Percentiles rank a stretch among this genome's conserved stretches.
These are phyloP conservation scores for Calidris pugnax DNA, from an alignment of 2,113 vertebrate genomes.

Conservation along the genomic window DNA sequence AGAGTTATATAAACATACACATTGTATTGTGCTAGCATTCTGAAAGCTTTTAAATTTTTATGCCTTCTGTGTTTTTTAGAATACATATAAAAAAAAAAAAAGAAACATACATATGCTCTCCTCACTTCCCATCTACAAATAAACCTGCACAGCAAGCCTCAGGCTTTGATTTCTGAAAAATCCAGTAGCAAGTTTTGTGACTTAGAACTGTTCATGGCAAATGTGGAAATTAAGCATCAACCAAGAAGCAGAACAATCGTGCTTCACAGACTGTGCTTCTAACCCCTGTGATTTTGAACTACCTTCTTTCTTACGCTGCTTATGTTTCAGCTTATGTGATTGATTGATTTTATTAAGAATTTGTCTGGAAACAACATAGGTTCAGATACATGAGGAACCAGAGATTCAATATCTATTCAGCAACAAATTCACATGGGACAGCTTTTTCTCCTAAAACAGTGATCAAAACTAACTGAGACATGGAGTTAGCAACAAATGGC, in stretches of 20 bases:
- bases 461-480: not conserved
- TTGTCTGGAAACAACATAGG: not conserved
- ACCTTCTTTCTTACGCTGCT: not conserved
- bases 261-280: not conserved
- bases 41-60: not conserved
- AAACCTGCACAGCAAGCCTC: not conserved
- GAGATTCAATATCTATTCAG: not conserved
- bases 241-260: not conserved
- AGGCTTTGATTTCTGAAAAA: not conserved
- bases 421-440: not conserved
- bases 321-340: not conserved
- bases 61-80: not conserved
- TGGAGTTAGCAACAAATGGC: not conserved
- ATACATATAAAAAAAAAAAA: not conserved
- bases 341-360: not conserved
- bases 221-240: not conserved
- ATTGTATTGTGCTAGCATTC: not conserved
- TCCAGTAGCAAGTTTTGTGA: not conserved
- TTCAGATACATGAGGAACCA: not conserved
- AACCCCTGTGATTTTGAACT: not conserved
- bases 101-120: accelerated
- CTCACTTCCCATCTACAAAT: accelerated
- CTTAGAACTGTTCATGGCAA: not conserved
- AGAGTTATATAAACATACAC: not conserved
- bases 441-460: not conserved